A percentile compares a stretch with the other conserved stretches of the same genome.
phyloP scores from a whole-genome alignment of 2,888 invertebrate species.

The Tineola bisselliella region DNA sequence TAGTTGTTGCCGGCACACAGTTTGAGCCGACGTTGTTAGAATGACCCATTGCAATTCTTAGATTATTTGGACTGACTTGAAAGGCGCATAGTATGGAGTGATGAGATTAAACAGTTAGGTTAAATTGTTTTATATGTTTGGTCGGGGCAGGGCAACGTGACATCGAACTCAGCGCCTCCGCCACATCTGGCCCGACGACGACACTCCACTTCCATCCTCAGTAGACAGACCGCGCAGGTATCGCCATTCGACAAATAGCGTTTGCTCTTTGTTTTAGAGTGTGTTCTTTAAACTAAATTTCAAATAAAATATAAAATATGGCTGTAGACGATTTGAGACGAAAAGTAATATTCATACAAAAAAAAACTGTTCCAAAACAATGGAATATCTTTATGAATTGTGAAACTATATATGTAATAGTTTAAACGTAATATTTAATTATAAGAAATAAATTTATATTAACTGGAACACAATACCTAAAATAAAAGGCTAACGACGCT shows the following conservation, averaged over 20 bases:
- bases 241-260: constrained; percentile 14
- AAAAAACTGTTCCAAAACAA: too few species aligned
- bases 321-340: too few species aligned
- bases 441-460: too few species aligned
- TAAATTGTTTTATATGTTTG: constrained; percentile 1
- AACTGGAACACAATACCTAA: neutral
- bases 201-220: constrained; percentile 78
- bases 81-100: too few species aligned
- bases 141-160: constrained; percentile 25
- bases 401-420: too few species aligned
- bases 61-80: neutral
- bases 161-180: constrained; percentile 34
- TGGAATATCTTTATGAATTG: too few species aligned
- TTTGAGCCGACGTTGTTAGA: too few species aligned
- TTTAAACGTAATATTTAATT: too few species aligned
- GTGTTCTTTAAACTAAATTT: constrained; percentile 6
- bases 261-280: neutral
- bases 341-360: too few species aligned
- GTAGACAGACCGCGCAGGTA: constrained; percentile 71
- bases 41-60: too few species aligned
- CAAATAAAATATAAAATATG: too few species aligned
- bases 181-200: constrained; percentile 77
- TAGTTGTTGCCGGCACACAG: too few species aligned
- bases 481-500: neutral
- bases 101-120: neutral